phyloP scores from a whole-genome alignment of 1,140 invertebrate species.

The Caenorhabditis remanei region DNA sequence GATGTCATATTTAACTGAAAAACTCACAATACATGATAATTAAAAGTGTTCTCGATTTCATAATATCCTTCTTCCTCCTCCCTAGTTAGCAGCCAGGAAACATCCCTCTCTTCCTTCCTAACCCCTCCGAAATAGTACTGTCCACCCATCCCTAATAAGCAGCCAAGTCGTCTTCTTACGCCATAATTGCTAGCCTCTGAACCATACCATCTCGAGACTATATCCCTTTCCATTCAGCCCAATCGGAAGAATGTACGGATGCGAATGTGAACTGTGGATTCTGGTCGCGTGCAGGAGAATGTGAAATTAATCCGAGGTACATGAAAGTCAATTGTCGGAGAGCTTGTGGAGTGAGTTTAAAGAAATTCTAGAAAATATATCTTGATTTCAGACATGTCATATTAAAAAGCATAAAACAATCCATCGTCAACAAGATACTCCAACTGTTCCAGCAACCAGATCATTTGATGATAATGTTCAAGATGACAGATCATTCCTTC shows the following conservation, averaged over 20 bases:
- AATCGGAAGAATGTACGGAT: conserved; percentile 11
- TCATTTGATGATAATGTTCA: conserved; percentile 5
- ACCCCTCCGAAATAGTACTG: not conserved
- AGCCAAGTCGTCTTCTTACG: not conserved
- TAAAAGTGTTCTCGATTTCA: no score
- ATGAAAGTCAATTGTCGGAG: conserved; percentile 61
- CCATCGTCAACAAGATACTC: no score
- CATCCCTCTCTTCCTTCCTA: no score
- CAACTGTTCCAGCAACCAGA: not conserved
- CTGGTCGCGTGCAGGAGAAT: conserved; percentile 60
- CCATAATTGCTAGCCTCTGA: conserved; percentile 26
- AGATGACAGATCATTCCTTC: conserved; percentile 30
- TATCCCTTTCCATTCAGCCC: not conserved
- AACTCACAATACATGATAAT: no score
- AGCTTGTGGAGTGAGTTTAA: conserved; percentile 34
- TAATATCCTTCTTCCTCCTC: no score
- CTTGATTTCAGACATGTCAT: no score
- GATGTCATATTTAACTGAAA: no score
- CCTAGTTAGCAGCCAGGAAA: not conserved
- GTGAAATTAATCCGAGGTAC: conserved; percentile 59
- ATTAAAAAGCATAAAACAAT: no score
- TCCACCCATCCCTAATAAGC: not conserved
- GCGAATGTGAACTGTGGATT: conserved; percentile 47
- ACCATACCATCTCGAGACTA: conserved; percentile 12
- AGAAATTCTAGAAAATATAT: no score